A percentile compares a stretch with the other conserved stretches of the same genome.
Evolutionary conservation across 2,797 vertebrate species (phyloP).

Genomic region (Hyperoplus lanceolatus): DNA sequence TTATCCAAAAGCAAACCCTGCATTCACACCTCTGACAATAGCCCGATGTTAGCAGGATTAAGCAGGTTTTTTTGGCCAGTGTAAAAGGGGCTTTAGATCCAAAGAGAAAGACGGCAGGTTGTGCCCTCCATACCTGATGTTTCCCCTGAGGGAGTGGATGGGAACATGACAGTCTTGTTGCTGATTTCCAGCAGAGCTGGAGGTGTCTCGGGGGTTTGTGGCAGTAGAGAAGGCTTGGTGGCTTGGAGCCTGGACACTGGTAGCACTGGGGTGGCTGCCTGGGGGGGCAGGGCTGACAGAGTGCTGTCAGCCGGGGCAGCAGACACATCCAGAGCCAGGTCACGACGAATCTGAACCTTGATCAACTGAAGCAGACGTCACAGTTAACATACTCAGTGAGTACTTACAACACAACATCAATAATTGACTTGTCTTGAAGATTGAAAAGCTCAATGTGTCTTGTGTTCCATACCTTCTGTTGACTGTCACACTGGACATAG

Average conservation of each 20-base stretch:
- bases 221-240: constrained; percentile 55
- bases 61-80: too few species aligned
- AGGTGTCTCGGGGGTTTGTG: constrained; percentile 42
- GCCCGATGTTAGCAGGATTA: too few species aligned
- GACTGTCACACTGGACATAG: constrained; percentile 90
- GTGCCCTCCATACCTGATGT: constrained; percentile 87
- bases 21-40: too few species aligned
- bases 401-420: background rate
- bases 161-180: constrained; percentile 89
- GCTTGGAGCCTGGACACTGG: constrained; percentile 72
- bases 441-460: background rate
- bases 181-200: constrained; percentile 86
- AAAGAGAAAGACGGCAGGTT: background rate
- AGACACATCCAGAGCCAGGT: constrained; percentile 79
- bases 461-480: constrained; percentile 88
- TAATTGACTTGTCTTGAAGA: background rate
- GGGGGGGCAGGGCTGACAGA: constrained; percentile 71
- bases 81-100: too few species aligned
- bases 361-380: constrained; percentile 83
- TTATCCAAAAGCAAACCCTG: too few species aligned
- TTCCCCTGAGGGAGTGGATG: constrained; percentile 86
- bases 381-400: background rate
- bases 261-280: constrained; percentile 81
- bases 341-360: constrained; percentile 91
- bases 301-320: constrained; percentile 68